Base-by-base conservation (phyloP, 2,888 invertebrate species). In the Parapristionchus giblindavisi region DNA sequence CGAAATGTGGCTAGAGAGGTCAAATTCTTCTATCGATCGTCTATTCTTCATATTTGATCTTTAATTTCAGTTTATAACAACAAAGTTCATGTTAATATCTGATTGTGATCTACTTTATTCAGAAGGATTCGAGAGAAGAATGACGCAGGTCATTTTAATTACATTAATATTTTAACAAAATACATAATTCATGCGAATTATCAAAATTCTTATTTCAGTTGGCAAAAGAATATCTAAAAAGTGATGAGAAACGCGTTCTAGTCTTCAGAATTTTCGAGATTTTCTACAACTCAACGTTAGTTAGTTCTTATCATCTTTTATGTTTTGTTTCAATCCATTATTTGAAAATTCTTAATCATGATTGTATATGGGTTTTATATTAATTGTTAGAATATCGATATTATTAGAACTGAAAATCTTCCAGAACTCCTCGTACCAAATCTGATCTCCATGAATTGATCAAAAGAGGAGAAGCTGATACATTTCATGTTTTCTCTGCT, bases 241-340 rank as follows among this genome's bases (percentile, higher is more conserved):
- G 17, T 3, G 48, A 21, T 36, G n/a, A 21, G 21, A 66, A 66
- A 34, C 43, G 34, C 43, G 66, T 66, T 3, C 51, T 66, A 11
- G 66, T 66, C 17, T 66, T 66, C 34, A 11, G 66, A 43, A 66
- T 66, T 17, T 66, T 66, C 38, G 66, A 66, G 32, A n/a, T 66
- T 5, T 43, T 32, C 66, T 24, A 48, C 32, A 11, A 66, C 2
- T 29, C 32, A 2, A 51, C n/a, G 66, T 66, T 14, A 48, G 48
- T 11, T 11, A 48, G 21, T 48, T 48, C 14, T 14, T n/a, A n/a
- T n/a, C n/a, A n/a, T n/a, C n/a, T n/a, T n/a, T n/a, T n/a, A n/a
- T 17, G 43, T 43, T 43, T 43, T 43, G 17, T 17, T 43, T 14
- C 8, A 43, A 17, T 17, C 43, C 43, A 43, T 43, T 43, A 17